These are phyloP conservation scores for Mythimna ferrago DNA, from an alignment of 2,888 invertebrate genomes.

Conservation along the genomic window DNA sequence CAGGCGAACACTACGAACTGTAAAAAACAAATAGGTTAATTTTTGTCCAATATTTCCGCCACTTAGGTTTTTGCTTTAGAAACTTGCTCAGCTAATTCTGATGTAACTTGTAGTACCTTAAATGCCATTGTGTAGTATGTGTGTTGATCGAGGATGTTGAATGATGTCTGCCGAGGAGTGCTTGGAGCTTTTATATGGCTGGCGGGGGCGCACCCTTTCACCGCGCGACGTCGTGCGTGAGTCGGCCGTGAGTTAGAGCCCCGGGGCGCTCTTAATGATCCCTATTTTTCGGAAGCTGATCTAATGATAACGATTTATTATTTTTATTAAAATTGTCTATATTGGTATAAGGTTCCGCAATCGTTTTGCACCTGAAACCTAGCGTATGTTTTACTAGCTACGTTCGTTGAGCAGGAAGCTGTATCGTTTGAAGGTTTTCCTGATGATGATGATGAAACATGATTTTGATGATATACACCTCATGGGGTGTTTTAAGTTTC, in stretches of 20 bases:
- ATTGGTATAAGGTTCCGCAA: neutral
- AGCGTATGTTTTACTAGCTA: neutral
- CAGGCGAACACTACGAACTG: conserved; percentile 83
- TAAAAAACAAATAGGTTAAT: conserved; percentile 61
- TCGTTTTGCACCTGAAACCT: neutral
- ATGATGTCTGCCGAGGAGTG: conserved; percentile 82
- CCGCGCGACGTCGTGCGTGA: conserved; percentile 73
- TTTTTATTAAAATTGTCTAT: conserved; percentile 9
- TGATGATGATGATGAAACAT: neutral
- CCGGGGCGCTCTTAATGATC: conserved; percentile 73
- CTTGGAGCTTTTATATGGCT: conserved; percentile 83
- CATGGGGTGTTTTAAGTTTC: too few relatives aligned
- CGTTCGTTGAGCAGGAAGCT: too few relatives aligned
- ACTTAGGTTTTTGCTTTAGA: conserved; percentile 8
- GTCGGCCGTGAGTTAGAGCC: conserved; percentile 82
- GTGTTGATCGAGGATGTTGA: conserved; percentile 81
- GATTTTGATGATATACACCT: neutral
- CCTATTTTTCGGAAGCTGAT: conserved; percentile 60
- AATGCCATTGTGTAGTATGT: conserved; percentile 85
- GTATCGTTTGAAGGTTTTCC: too few relatives aligned
- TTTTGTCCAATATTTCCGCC: conserved; percentile 3
- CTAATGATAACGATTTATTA: conserved; percentile 26
- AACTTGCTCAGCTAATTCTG: conserved; percentile 8
- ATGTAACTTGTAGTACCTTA: conserved; percentile 77
- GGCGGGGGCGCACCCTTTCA: conserved; percentile 88